Base-by-base conservation (phyloP, 2,888 invertebrate species). In the Eudasyphora cyanicolor region DNA sequence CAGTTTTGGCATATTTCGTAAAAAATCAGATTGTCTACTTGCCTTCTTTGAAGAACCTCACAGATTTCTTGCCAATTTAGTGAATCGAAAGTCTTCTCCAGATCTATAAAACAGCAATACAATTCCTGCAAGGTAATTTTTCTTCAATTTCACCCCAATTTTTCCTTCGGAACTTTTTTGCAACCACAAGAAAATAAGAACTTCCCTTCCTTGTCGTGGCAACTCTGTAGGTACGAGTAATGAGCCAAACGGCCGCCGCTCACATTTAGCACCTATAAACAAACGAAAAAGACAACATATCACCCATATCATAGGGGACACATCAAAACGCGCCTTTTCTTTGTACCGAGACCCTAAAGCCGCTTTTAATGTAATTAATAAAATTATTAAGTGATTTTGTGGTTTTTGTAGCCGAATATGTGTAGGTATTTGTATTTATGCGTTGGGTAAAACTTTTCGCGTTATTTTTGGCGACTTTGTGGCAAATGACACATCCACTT, bases 311-410 rank as follows among this genome's bases (percentile, higher is more conserved):
- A 71, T 75, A 49, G 42, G 77, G 80, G 78, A 78, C 71, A 67
- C 78, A 81, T 84, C 83, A 71, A 12, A 73, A 64, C 80, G 71
- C 83, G 64, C 80, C 80, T 84, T 80, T 54, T 60, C 62, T 77
- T 80, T 80, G 45, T 71, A 19, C 19, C 57, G 6, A 64, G 35
- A 70, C 69, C 19, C 35, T 62, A 29, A 75, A 80, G 75, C 70
- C 75, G 75, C 62, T 71, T 75, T 75, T 75, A 75, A 73, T 71
- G 75, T 80, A 71, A 71, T 77, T 83, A 75, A 80, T 71, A 71
- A 80, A 77, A 80, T 70, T 80, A 79, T 74, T 69, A 42, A 67
- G 70, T 67, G 74, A 64, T 74, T 77, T 75, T 54, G 57, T 27
- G 74, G 73, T n/a, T 70, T 70, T 32, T n/a, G 21, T 21, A 21